Evolutionary conservation across 2,797 vertebrate genomes (phyloP).

Genomic region (Clarias fuscus): DNA sequence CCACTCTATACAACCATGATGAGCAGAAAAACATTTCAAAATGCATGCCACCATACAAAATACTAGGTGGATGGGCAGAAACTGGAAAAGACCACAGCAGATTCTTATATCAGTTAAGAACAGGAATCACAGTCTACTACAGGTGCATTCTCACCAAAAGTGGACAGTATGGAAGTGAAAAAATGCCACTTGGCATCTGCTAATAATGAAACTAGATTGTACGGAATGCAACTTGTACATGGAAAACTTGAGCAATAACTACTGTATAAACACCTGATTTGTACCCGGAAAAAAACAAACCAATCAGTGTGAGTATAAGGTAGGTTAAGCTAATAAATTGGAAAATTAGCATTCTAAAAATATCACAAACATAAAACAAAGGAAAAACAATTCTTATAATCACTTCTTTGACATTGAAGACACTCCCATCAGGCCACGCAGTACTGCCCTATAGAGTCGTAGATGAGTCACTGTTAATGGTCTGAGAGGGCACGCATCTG

Average conservation of each 20-base stretch:
- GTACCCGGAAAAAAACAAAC: not conserved
- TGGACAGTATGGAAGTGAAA: not conserved
- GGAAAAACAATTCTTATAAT: constrained; percentile 15
- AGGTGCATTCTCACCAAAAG: not conserved
- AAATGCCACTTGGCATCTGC: not conserved
- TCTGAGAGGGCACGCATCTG: constrained; percentile 37
- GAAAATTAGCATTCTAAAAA: not conserved
- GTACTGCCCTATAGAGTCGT: not conserved
- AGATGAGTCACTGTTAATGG: constrained; percentile 43
- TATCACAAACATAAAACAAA: not conserved
- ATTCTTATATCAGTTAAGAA: not conserved
- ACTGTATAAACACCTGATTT: not conserved
- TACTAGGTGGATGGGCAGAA: not conserved
- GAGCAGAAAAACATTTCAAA: not conserved
- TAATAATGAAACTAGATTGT: not conserved
- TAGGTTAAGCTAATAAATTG: not conserved
- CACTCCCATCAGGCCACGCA: not conserved
- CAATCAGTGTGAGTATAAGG: not conserved
- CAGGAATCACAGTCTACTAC: not conserved
- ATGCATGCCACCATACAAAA: not conserved
- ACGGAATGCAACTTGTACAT: not conserved
- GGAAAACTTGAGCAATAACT: not conserved
- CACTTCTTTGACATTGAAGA: constrained; percentile 28
- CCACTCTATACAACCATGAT: not conserved
- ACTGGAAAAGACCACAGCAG: not conserved